Percentiles rank a stretch among this genome's conserved stretches.
These are phyloP conservation scores for Serrognathus titanus DNA, from an alignment of 2,888 invertebrate genomes.

Conservation along the genomic window DNA sequence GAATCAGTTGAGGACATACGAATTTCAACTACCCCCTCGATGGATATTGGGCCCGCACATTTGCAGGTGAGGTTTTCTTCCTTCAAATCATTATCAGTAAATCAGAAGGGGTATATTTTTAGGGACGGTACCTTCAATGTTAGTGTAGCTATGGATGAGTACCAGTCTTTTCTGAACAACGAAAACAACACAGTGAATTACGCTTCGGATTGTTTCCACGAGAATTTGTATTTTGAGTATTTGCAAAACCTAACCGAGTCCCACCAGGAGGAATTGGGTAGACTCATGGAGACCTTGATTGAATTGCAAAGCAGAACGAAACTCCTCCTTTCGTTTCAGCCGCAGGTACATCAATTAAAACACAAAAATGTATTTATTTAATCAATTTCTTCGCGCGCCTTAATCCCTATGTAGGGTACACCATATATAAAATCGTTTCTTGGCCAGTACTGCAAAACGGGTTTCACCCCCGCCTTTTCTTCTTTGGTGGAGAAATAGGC, in stretches of 20 bases:
- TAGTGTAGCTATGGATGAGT: conserved; percentile 32
- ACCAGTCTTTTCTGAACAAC: conserved; percentile 23
- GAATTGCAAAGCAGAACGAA: not conserved
- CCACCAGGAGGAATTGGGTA: not conserved
- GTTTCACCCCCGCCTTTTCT: too few relatives aligned
- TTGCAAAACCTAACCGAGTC: conserved; percentile 6
- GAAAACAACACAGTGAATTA: conserved; percentile 29
- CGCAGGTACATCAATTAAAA: conserved; percentile 15
- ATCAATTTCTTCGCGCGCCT: too few relatives aligned
- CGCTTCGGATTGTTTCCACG: conserved; percentile 51
- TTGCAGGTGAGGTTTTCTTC: conserved; percentile 40
- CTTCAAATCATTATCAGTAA: too few relatives aligned
- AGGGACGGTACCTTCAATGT: conserved; percentile 35
- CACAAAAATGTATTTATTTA: too few relatives aligned
- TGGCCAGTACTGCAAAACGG: too few relatives aligned
- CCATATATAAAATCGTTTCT: too few relatives aligned
- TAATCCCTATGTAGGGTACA: too few relatives aligned
- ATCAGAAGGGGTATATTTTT: conserved; percentile 13
- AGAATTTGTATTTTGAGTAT: conserved; percentile 38
- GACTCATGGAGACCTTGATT: too few relatives aligned
- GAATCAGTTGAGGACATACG: conserved; percentile 32
- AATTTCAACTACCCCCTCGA: conserved; percentile 36
- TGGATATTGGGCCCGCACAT: conserved; percentile 51
- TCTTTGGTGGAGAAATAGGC: too few relatives aligned
- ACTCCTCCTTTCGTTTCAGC: conserved; percentile 10